These are phyloP conservation scores for Drosophila ohnishii DNA, from an alignment of 1,140 invertebrate species.

Conservation along the genomic window DNA sequence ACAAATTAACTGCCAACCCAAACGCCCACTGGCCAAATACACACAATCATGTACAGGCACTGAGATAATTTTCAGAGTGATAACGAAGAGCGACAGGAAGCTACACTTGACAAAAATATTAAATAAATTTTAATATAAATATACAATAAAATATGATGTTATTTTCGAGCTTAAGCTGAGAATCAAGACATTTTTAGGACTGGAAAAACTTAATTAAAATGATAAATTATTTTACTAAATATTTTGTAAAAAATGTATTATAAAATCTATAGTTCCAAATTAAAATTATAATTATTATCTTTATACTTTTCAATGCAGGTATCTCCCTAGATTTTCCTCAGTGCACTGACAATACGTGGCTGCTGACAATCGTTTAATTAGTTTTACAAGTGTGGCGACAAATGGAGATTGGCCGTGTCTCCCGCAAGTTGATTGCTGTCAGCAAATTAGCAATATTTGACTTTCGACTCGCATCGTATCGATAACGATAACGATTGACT, in stretches of 20 bases:
- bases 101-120: not conserved
- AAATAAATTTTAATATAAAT: not conserved
- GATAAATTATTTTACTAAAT: no score
- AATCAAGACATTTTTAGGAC: no score
- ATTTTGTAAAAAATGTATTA: no score
- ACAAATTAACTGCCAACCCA: conserved; percentile 58
- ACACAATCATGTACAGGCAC: conserved; percentile 6
- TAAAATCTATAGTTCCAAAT: no score
- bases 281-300: no score
- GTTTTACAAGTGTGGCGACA: conserved; percentile 60
- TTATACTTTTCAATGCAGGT: not conserved
- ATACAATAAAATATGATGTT: not conserved
- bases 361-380: conserved; percentile 61
- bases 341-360: conserved; percentile 27
- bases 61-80: conserved; percentile 49
- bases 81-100: conserved; percentile 24
- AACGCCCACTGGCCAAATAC: conserved; percentile 38
- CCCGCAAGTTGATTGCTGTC: conserved; percentile 45
- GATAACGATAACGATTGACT: conserved; percentile 42
- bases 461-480: conserved; percentile 4
- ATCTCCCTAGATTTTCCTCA: not conserved
- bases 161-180: not conserved
- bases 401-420: conserved; percentile 40
- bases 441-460: conserved; percentile 47
- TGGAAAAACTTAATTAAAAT: no score